phyloP scores from a whole-genome alignment of 2,113 vertebrate species.

The Nerophis ophidion region DNA sequence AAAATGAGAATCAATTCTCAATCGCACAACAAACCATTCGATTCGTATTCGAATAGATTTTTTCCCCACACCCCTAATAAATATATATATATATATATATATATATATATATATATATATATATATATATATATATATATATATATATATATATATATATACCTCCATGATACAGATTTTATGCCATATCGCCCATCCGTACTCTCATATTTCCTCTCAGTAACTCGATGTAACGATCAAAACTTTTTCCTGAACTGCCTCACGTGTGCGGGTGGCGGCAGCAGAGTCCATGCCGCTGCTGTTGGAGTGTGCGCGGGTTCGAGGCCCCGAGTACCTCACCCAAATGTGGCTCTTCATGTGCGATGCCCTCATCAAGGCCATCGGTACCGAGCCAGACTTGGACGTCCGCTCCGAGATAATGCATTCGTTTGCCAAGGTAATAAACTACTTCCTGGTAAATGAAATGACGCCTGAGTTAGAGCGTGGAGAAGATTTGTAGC shows the following conservation, averaged over 20 bases:
- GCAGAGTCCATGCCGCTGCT: conserved; percentile 97
- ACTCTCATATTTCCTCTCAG: no score
- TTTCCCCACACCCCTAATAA: no score
- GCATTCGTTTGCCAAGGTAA: conserved; percentile 98
- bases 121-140: no score
- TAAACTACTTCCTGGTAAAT: background rate
- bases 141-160: no score
- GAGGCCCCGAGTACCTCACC: conserved; percentile 92
- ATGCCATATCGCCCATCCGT: no score
- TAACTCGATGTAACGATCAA: no score
- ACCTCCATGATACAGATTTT: no score
- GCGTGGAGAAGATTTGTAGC: background rate
- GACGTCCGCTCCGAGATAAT: conserved; percentile 98
- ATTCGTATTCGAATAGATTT: no score
- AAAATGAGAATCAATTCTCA: no score
- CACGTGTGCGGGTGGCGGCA: conserved; percentile 89
- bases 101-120: no score
- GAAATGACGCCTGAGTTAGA: background rate
- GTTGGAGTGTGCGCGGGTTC: conserved; percentile 88
- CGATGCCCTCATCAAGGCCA: conserved; percentile 94
- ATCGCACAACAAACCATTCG: no score
- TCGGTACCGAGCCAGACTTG: conserved; percentile 93
- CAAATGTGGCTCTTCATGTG: conserved; percentile 99
- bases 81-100: no score
- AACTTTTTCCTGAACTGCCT: conserved; percentile 68